Evolutionary conservation across 1,140 invertebrate genomes (phyloP).

Genomic region (Cherax quadricarinatus): DNA sequence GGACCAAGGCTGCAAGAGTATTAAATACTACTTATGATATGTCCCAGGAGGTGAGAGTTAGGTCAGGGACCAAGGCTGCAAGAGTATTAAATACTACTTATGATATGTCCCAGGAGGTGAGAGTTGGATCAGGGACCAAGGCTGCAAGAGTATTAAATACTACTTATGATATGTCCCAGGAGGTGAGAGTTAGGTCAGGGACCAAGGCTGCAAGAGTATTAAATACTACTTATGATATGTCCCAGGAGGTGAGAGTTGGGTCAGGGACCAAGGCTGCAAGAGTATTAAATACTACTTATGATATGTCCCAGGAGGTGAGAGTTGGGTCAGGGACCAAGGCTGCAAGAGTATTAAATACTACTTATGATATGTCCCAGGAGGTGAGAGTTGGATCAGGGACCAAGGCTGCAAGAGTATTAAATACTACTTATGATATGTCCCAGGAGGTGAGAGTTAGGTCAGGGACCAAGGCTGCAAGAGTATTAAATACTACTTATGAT

Average conservation of each 20-base stretch:
- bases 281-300: conserved; percentile 78
- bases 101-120: conserved; percentile 77
- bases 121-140: too few species aligned
- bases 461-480: too few species aligned
- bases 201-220: conserved; percentile 66
- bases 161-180: conserved; percentile 79
- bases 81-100: conserved; percentile 77
- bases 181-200: neutral
- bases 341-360: conserved; percentile 76
- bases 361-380: conserved; percentile 78
- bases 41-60: conserved; percentile 75
- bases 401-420: conserved; percentile 73
- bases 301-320: conserved; percentile 77
- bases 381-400: neutral
- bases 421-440: conserved; percentile 79
- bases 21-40: conserved; percentile 79
- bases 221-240: conserved; percentile 79
- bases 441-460: conserved; percentile 40
- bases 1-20: too few species aligned
- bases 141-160: conserved; percentile 75
- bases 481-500: too few species aligned
- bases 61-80: too few species aligned
- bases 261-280: too few species aligned
- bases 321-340: too few species aligned
- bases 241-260: conserved; percentile 73